These are phyloP conservation scores for Corythornis madagascariensis DNA, from an alignment of 2,113 vertebrate genomes.

Conservation along the genomic window DNA sequence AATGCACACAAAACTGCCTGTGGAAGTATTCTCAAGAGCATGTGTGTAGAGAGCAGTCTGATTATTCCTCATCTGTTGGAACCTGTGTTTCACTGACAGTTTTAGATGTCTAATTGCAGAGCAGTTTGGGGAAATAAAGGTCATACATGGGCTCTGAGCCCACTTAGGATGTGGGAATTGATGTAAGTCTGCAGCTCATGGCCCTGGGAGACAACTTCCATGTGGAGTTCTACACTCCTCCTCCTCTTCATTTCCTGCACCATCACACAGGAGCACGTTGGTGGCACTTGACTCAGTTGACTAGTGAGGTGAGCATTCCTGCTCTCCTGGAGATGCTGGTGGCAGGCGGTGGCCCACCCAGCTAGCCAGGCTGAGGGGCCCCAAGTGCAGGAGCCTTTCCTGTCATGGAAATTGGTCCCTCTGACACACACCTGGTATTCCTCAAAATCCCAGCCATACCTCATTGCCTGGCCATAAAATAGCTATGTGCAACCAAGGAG, in stretches of 20 bases:
- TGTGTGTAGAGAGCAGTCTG: not conserved
- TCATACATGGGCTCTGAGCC: rapidly evolving
- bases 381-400: not conserved
- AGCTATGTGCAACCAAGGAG: not conserved
- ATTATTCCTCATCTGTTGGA: not conserved
- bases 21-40: not conserved
- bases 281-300: not conserved
- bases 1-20: not conserved
- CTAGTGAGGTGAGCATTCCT: rapidly evolving
- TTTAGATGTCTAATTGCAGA: not conserved
- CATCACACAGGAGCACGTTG: rapidly evolving
- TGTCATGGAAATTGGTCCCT: rapidly evolving
- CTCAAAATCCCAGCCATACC: not conserved
- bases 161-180: not conserved
- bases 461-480: not conserved
- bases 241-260: rapidly evolving
- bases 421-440: not conserved
- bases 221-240: not conserved
- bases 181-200: not conserved
- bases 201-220: not conserved
- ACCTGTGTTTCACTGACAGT: not conserved
- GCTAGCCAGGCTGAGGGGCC: not conserved
- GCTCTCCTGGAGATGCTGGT: not conserved
- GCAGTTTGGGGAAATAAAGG: not conserved
- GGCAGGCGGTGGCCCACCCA: not conserved